A percentile compares a stretch with the other conserved stretches of the same genome.
Evolutionary conservation across 53 echinoderm and acorn worm genomes (phyloP).

Genomic region (Pentamera pediparva): DNA sequence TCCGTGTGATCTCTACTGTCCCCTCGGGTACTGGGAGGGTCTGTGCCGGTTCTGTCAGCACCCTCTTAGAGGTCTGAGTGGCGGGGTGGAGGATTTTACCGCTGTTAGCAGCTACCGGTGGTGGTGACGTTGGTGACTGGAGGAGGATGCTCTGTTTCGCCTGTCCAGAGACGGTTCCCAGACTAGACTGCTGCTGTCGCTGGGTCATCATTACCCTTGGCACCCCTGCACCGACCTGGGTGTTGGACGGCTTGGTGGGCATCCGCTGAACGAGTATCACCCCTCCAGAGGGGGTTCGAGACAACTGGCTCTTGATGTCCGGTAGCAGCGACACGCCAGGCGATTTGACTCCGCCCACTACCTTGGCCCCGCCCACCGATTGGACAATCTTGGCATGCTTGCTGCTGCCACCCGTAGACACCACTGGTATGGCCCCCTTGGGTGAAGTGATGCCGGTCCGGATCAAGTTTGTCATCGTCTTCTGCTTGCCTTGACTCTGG

Average conservation of each 20-base stretch:
- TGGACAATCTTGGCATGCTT: conserved; percentile 64
- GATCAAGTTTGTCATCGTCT: conserved; percentile 19
- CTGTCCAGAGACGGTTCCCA: background rate
- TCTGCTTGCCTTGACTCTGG: conserved; percentile 17
- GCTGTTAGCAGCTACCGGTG: background rate
- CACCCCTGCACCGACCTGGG: conserved; percentile 65
- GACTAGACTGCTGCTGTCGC: conserved; percentile 3
- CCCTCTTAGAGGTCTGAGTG: conserved; percentile 7
- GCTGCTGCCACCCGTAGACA: conserved; percentile 52
- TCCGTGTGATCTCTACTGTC: conserved; percentile 20
- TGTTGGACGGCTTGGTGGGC: conserved; percentile 56
- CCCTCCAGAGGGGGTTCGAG: conserved; percentile 75
- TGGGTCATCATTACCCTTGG: conserved; percentile 59
- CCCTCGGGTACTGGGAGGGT: conserved; percentile 24
- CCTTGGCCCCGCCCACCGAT: conserved; percentile 30
- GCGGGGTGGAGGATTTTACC: conserved; percentile 2
- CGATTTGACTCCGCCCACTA: conserved; percentile 37
- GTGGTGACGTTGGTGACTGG: conserved; percentile 39
- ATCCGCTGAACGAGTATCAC: conserved; percentile 84
- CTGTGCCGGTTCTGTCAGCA: conserved; percentile 10
- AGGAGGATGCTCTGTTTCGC: conserved; percentile 53
- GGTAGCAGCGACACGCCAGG: conserved; percentile 73
- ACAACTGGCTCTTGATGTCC: conserved; percentile 77
- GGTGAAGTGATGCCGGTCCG: conserved; percentile 35
- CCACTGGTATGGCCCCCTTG: background rate